Evolutionary conservation across 2,113 vertebrate species (phyloP).

Genomic region (Mixornis gularis): DNA sequence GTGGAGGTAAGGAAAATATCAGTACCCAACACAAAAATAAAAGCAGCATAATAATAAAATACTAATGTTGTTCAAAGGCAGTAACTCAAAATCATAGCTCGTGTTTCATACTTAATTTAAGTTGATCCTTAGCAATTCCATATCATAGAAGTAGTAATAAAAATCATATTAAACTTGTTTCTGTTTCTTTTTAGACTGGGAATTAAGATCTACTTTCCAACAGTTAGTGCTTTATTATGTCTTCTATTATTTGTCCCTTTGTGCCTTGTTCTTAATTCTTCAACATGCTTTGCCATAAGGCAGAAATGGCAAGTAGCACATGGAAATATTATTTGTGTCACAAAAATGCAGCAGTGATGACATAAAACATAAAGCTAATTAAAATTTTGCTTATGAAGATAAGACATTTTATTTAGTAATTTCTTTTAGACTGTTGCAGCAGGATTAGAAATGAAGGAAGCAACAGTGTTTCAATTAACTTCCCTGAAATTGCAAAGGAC

Average conservation of each 20-base stretch:
- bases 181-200: neutral
- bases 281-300: neutral
- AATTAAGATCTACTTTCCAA: neutral
- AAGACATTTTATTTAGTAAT: neutral
- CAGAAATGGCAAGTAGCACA: neutral
- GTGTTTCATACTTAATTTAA: neutral
- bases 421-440: neutral
- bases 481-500: neutral
- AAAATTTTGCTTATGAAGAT: neutral
- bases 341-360: neutral
- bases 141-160: neutral
- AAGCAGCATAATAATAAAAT: neutral
- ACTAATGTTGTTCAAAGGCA: neutral
- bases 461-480: conserved; percentile 32
- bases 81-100: neutral
- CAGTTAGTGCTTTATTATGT: neutral
- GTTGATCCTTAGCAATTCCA: neutral
- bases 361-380: neutral
- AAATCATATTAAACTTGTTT: neutral
- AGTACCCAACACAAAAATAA: neutral
- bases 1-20: neutral
- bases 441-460: conserved; percentile 3
- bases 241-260: neutral
- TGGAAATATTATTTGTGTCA: neutral
- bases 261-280: neutral